These are phyloP conservation scores for Cotesia congregata DNA, from an alignment of 2,888 invertebrate genomes.

Conservation along the genomic window DNA sequence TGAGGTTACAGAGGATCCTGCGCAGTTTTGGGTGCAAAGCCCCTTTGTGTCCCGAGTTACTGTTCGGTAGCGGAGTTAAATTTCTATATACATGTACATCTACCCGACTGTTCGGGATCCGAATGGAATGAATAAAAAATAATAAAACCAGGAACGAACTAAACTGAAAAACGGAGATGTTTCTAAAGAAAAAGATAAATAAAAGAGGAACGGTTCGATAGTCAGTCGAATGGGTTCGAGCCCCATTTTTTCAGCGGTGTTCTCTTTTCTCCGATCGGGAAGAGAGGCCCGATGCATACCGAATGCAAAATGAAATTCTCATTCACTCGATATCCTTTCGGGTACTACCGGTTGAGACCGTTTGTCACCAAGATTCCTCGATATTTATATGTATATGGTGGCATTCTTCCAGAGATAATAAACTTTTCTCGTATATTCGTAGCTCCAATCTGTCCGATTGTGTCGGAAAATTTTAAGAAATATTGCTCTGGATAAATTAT, in stretches of 20 bases:
- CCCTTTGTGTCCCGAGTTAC: conserved; percentile 17
- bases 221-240: conserved; percentile 19
- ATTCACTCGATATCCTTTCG: not conserved
- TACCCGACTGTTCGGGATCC: not conserved
- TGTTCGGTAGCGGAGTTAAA: not conserved
- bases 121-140: conserved; percentile 7
- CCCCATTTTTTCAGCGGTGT: not conserved
- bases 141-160: conserved; percentile 13
- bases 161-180: conserved; percentile 22
- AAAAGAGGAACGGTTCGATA: conserved; percentile 32
- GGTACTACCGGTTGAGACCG: not conserved
- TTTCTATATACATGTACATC: conserved; percentile 23
- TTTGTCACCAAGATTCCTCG: not conserved
- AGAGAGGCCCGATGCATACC: not conserved
- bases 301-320: not conserved
- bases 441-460: conserved; percentile 6
- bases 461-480: not conserved
- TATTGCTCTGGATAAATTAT: not conserved
- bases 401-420: conserved; percentile 27
- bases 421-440: conserved; percentile 15
- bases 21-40: conserved; percentile 16
- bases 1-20: conserved; percentile 45
- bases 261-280: not conserved
- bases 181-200: conserved; percentile 12
- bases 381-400: conserved; percentile 3